These are phyloP conservation scores for Stylophora pistillata DNA, from an alignment of 64 coral and sea anemone species.

Conservation along the genomic window DNA sequence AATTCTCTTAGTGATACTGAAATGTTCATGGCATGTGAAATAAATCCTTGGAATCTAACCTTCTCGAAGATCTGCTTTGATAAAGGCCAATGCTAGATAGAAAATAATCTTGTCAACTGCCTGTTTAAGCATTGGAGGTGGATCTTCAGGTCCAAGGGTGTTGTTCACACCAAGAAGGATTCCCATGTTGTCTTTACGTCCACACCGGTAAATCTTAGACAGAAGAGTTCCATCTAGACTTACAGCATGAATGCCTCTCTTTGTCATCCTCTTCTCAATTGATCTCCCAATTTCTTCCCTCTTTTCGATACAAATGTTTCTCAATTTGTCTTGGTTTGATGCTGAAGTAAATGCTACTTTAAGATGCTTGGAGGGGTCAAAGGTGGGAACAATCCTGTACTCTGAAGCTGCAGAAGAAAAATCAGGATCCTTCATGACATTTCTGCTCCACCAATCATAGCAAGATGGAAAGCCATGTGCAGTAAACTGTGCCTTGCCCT, in stretches of 20 bases:
- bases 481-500: not conserved
- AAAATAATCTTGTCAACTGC: not conserved
- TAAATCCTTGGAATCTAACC: not conserved
- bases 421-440: not conserved
- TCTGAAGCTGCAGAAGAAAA: not conserved
- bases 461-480: not conserved
- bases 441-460: not conserved
- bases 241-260: not conserved
- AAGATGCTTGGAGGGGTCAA: not conserved
- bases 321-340: not conserved
- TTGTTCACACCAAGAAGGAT: not conserved
- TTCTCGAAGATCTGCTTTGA: not conserved
- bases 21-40: too few species aligned
- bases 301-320: not conserved
- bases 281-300: not conserved
- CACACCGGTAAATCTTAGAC: not conserved
- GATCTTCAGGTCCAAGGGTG: not conserved
- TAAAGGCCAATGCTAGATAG: not conserved
- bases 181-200: not conserved
- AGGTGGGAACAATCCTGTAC: not conserved
- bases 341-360: not conserved
- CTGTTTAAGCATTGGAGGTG: not conserved
- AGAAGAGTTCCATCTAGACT: not conserved
- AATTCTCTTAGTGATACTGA: too few species aligned
- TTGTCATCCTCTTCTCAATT: not conserved